Evolutionary conservation across 2,888 invertebrate genomes (phyloP).

Genomic region (Nemotelus pantherinus): DNA sequence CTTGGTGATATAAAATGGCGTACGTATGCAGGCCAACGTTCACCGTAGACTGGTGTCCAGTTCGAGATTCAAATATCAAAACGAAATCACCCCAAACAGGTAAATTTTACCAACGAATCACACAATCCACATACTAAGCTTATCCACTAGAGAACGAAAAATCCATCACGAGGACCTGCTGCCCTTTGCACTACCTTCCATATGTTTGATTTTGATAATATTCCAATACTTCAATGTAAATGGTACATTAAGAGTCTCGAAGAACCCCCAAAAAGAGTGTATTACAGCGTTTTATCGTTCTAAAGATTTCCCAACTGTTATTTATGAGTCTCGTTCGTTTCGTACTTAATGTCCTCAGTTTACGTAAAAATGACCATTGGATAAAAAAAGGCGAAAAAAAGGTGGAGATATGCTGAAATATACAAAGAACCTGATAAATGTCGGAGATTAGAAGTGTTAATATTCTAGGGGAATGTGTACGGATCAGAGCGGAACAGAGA

Average conservation of each 20-base stretch:
- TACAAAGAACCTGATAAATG: neutral
- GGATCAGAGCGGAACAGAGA: too few species aligned
- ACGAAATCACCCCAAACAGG: neutral
- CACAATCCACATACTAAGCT: too few species aligned
- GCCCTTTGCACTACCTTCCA: too few species aligned
- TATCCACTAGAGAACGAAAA: too few species aligned
- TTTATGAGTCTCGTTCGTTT: constrained; percentile 20
- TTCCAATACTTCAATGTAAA: constrained; percentile 45
- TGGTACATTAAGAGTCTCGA: constrained; percentile 33
- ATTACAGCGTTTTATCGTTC: constrained; percentile 34
- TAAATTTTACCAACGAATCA: constrained; percentile 21
- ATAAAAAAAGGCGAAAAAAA: constrained; percentile 9
- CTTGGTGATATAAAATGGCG: too few species aligned
- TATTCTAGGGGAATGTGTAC: too few species aligned
- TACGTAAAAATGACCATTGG: constrained; percentile 25
- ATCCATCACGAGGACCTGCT: too few species aligned
- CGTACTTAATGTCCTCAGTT: constrained; percentile 21
- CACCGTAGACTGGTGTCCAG: constrained; percentile 15
- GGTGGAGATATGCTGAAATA: neutral
- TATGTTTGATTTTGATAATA: constrained; percentile 2
- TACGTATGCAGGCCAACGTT: neutral
- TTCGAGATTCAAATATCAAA: constrained; percentile 37
- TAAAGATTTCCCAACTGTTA: constrained; percentile 23
- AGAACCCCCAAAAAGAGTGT: neutral
- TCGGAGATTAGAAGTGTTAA: too few species aligned